Base-by-base conservation (phyloP, 1,140 invertebrate genomes). In the Meteorus sp. region DNA sequence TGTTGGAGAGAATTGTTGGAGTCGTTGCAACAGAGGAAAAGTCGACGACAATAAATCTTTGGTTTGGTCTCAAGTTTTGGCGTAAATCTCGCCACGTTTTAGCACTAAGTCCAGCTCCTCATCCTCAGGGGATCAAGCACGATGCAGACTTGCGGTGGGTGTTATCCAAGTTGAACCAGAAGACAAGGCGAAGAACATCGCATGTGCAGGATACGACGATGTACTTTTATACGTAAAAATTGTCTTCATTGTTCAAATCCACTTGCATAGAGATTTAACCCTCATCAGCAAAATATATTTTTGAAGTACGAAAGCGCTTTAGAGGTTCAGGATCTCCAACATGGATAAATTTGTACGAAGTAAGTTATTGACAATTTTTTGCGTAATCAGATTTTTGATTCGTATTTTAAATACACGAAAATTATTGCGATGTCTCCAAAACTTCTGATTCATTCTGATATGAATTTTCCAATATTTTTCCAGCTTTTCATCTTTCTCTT, bases 61-160 rank as follows among this genome's bases (percentile, higher is more conserved):
- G 68, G 70, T 68, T 70, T 61, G 62, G 74, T 76, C 72, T 76
- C 73, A 78, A 79, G 73, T 78, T 77, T 69, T 69, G 60, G 66
- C 69, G 72, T 77, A 80, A 80, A 79, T 80, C 78, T 78, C 70
- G 59, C 73, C 78, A 78, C 78, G 78, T 80, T 79, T 78, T 74
- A 76, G 74, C 74, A 70, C 68, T 80, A 80, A 79, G 75, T 78
- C 75, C 75, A 59, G 69, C 57, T 69, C 69, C 73, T 80, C 74
- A 76, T 74, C 67, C 73, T 61, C 63, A n/a, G 59, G 68, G 77
- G 76, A 78, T 78, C 76, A 78, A 62, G 72, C n/a, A n/a, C 68
- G 47, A 37, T 60, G 61, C 61, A 63, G 53, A 56, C 54, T 57
- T 37, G 41, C 45, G 55, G 15, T 27, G 15, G 23, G 45, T 33